Evolutionary conservation across 2,797 vertebrate genomes (phyloP).

Genomic region (Babyrousa celebensis): DNA sequence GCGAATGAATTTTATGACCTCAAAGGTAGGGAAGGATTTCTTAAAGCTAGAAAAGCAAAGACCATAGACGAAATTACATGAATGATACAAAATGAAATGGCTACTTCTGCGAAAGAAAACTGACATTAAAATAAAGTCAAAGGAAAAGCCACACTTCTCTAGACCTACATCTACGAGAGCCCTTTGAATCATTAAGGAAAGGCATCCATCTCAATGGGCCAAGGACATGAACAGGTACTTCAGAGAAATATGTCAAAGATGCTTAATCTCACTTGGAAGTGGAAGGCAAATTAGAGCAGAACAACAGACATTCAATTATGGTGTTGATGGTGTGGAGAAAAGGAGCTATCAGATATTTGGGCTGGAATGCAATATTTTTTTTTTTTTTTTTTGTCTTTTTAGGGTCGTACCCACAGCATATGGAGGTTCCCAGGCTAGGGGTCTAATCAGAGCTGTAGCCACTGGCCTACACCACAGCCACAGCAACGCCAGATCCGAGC

Average conservation of each 20-base stretch:
- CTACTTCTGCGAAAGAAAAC: background rate
- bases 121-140: background rate
- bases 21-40: background rate
- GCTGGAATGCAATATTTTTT: no score
- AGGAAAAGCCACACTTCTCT: background rate
- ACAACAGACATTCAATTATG: background rate
- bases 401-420: no score
- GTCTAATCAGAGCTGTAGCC: no score
- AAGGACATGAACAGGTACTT: background rate
- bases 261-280: background rate
- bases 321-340: no score
- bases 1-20: background rate
- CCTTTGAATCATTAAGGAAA: background rate
- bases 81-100: background rate
- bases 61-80: background rate
- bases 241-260: background rate
- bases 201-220: background rate
- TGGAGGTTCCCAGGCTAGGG: no score
- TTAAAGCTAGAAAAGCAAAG: background rate
- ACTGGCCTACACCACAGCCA: no score
- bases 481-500: no score
- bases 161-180: no score
- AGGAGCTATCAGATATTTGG: background rate
- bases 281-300: background rate
- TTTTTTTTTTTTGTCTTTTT: no score